Evolutionary conservation across 2,888 invertebrate species (phyloP), one percentile per base, ranked within the genome.

Genomic region (Xestia rhomboidea): DNA sequence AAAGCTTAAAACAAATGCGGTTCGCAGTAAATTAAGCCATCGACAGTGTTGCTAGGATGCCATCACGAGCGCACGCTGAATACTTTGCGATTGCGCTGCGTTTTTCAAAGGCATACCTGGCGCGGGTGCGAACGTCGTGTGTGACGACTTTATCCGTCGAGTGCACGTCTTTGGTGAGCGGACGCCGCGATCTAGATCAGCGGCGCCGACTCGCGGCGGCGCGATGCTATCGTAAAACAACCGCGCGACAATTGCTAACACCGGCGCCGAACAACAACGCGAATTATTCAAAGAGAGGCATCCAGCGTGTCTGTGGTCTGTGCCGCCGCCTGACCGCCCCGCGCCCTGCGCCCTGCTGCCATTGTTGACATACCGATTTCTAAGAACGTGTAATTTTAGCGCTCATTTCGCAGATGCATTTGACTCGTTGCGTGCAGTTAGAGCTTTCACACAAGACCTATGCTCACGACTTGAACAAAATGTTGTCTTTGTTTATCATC

Each of bases 221-320:
- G 89, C 91, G 96, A 96, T 96, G 93, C 89, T 96, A 96, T 96
- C 96, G 92, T 89, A 93, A 94, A 94, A 90, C 91, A 92, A 89
- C 91, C 89, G 92, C 93, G 95, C 95, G 96, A 96, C 96, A 96
- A 96, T 95, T 96, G 95, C 95, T 95, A 94, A 95, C 95, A 94
- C 94, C 90, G 94, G 93, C 93, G 94, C 93, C 92, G 92, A 86
- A 90, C 90, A 91, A 92, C 95, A 92, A 90, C 92, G 94, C 94
- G 93, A 95, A 95, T 95, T 95, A 96, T 95, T 95, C 95, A 94
- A 89, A 90, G 89, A 90, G 91, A 91, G 90, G 88, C 88, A 90
- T 91, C 92, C 92, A 77, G 81, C 73, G 78, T 70, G 78, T 83
- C 89, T 82, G 85, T 85, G 64, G 62, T 62, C 64, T 44, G 64